Evolutionary conservation across 1,140 invertebrate species (phyloP).

Genomic region (Pogonognathellus flavescens): DNA sequence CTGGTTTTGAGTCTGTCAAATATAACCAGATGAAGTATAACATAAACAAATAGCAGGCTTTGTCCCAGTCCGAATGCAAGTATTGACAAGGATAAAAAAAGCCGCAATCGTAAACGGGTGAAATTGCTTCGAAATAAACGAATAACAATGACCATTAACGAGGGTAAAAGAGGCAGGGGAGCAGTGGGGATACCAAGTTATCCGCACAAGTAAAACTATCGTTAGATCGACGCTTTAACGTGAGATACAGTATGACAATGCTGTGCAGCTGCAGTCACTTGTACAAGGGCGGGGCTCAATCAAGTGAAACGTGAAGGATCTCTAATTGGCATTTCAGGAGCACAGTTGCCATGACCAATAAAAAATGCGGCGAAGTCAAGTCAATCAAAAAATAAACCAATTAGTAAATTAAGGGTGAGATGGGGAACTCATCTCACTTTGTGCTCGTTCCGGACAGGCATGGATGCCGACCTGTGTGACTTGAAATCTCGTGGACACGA

Average conservation of each 20-base stretch:
- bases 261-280: constrained; percentile 53
- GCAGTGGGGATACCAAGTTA: constrained; percentile 5
- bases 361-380: constrained; percentile 36
- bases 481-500: constrained; percentile 65
- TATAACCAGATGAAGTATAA: constrained; percentile 36
- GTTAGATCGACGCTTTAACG: neutral
- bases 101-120: constrained; percentile 32
- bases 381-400: constrained; percentile 17
- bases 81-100: constrained; percentile 33
- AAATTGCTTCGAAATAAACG: constrained; percentile 22
- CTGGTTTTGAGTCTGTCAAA: constrained; percentile 42
- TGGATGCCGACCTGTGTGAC: constrained; percentile 66
- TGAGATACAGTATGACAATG: constrained; percentile 37
- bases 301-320: constrained; percentile 7
- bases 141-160: neutral
- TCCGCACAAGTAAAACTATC: neutral
- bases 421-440: constrained; percentile 67
- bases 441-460: constrained; percentile 67
- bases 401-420: constrained; percentile 52
- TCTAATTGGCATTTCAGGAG: constrained; percentile 40
- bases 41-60: constrained; percentile 29
- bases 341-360: constrained; percentile 54
- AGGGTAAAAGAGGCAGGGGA: constrained; percentile 41
- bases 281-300: constrained; percentile 14
- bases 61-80: constrained; percentile 29